phyloP scores from a whole-genome alignment of 2,797 vertebrate genomes.

The Moxostoma hubbsi region DNA sequence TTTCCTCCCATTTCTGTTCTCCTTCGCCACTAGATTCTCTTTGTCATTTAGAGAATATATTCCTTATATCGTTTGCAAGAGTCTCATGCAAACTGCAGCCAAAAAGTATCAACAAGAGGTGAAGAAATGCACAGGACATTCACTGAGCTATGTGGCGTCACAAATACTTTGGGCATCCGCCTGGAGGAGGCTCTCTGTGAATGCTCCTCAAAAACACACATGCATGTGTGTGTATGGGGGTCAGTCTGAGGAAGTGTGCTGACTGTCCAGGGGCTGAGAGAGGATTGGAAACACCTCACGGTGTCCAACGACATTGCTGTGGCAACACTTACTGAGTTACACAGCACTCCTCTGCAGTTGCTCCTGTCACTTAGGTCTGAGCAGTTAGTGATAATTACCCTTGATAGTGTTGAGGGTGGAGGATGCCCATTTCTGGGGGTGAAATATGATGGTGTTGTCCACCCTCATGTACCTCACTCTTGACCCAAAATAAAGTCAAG shows the following conservation, averaged over 20 bases:
- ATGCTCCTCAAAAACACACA: not conserved
- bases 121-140: conserved; percentile 20
- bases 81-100: not conserved
- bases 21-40: not conserved
- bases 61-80: not conserved
- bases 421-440: conserved; percentile 45
- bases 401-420: conserved; percentile 48
- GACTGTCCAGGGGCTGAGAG: conserved; percentile 47
- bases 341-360: conserved; percentile 78
- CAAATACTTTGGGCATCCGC: conserved; percentile 2
- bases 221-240: not conserved
- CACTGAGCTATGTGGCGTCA: not conserved
- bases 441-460: conserved; percentile 31
- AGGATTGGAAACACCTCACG: conserved; percentile 68
- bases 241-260: conserved; percentile 19
- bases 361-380: conserved; percentile 81
- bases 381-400: conserved; percentile 70
- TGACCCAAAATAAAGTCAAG: conserved; percentile 19
- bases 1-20: conserved; percentile 76
- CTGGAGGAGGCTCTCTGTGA: not conserved
- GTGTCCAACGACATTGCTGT: conserved; percentile 69
- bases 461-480: conserved; percentile 13
- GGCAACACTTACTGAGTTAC: conserved; percentile 71
- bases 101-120: too few species aligned
- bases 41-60: conserved; percentile 21